These are phyloP conservation scores for Bagarius yarrelli DNA, from an alignment of 2,113 vertebrate genomes.

Conservation along the genomic window DNA sequence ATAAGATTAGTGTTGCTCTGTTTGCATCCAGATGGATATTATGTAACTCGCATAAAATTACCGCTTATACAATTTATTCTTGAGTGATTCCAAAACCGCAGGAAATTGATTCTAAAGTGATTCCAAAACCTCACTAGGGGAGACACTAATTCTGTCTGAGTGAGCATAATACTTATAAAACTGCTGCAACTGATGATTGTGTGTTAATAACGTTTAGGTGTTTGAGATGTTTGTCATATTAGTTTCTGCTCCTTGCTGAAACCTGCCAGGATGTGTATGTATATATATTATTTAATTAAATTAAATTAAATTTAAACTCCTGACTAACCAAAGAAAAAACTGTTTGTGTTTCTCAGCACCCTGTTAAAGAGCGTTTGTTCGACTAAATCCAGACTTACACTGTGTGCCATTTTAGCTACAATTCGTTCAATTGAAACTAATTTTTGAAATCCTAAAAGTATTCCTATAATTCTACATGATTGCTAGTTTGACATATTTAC, in stretches of 20 bases:
- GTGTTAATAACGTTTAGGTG: conserved; percentile 32
- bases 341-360: background rate
- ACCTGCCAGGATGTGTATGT: background rate
- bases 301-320: too few relatives aligned
- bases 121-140: background rate
- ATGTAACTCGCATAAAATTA: conserved; percentile 22
- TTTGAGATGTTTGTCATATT: background rate
- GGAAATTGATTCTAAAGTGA: background rate
- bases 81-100: background rate
- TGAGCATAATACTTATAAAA: background rate
- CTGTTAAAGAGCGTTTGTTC: background rate
- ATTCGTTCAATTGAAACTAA: too few relatives aligned
- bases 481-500: too few relatives aligned
- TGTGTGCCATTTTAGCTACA: too few relatives aligned
- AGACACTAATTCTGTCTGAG: conserved; percentile 10
- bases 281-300: too few relatives aligned
- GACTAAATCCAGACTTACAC: background rate
- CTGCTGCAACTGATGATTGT: background rate
- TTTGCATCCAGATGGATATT: conserved; percentile 16
- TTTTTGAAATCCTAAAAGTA: too few relatives aligned
- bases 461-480: too few relatives aligned
- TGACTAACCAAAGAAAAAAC: background rate
- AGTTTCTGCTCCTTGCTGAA: background rate
- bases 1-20: conserved; percentile 4
- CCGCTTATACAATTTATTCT: background rate